phyloP scores from a whole-genome alignment of 1,140 invertebrate species.

The Manduca sexta region DNA sequence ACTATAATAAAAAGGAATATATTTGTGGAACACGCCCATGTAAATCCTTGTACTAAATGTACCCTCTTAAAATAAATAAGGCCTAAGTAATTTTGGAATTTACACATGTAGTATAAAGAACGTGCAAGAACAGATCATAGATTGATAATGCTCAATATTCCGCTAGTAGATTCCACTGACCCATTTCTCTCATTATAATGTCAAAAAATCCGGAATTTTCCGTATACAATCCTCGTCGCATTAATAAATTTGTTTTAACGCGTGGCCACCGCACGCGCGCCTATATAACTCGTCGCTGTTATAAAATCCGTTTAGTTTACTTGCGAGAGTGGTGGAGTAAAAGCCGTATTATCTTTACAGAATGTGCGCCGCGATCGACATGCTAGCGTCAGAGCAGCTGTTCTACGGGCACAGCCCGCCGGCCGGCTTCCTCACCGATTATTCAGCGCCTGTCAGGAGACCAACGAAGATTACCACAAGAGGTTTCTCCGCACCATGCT shows the following conservation, averaged over 20 bases:
- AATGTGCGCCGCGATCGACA: conserved; percentile 69
- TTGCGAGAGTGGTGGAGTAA: conserved; percentile 13
- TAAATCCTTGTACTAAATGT: too few relatives aligned
- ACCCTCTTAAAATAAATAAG: too few relatives aligned
- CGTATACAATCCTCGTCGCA: conserved; percentile 27
- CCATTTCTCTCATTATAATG: conserved; percentile 2
- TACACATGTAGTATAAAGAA: too few relatives aligned
- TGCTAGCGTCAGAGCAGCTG: conserved; percentile 80
- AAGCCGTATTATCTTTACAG: conserved; percentile 37
- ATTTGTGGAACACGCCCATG: too few relatives aligned
- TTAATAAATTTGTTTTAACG: conserved; percentile 29
- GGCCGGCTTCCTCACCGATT: conserved; percentile 75
- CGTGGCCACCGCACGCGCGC: conserved; percentile 35
- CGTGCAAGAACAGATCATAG: too few relatives aligned
- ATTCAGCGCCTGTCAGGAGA: conserved; percentile 49
- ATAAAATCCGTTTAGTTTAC: conserved; percentile 50
- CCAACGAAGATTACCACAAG: conserved; percentile 43
- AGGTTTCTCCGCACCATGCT: conserved; percentile 48
- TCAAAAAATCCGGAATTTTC: conserved; percentile 26
- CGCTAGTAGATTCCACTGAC: not conserved
- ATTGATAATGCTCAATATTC: too few relatives aligned
- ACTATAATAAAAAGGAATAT: too few relatives aligned
- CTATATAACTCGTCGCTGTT: conserved; percentile 34
- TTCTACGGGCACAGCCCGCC: conserved; percentile 80
- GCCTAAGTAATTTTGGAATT: too few relatives aligned